These are phyloP conservation scores for Geopemphigus sp. DNA, from an alignment of 1,140 invertebrate species.

Conservation along the genomic window DNA sequence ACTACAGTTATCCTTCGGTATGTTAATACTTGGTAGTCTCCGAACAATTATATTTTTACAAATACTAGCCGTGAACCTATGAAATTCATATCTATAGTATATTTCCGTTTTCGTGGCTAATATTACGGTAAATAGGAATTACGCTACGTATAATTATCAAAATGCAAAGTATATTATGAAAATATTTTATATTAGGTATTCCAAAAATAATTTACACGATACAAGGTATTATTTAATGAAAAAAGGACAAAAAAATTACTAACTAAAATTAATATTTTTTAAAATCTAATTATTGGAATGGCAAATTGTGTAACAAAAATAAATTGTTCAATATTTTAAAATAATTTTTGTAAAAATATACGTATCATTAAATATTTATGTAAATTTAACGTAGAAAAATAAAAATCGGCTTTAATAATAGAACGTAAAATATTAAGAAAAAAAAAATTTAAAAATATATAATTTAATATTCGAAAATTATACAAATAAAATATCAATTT, in stretches of 20 bases:
- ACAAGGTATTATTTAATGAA: background rate
- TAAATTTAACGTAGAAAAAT: too few relatives aligned
- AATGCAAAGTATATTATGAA: background rate
- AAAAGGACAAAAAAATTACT: background rate
- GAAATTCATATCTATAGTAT: too few relatives aligned
- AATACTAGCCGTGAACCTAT: too few relatives aligned
- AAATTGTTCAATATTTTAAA: background rate
- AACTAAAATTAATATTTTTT: background rate
- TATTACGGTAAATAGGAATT: too few relatives aligned
- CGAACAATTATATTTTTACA: too few relatives aligned
- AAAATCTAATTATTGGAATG: constrained; percentile 9
- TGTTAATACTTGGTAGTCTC: too few relatives aligned
- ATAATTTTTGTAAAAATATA: background rate
- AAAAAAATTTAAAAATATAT: background rate
- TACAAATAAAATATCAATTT: constrained; percentile 33
- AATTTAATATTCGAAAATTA: background rate
- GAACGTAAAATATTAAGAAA: background rate
- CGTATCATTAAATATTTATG: too few relatives aligned
- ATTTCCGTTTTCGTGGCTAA: too few relatives aligned
- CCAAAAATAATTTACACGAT: background rate
- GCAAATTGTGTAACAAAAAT: background rate
- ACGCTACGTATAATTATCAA: too few relatives aligned
- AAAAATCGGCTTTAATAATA: background rate
- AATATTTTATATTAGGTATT: constrained; percentile 1
- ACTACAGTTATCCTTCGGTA: too few relatives aligned